These are phyloP conservation scores for Rhombomys opimus DNA, from an alignment of 2,113 vertebrate species.

Conservation along the genomic window DNA sequence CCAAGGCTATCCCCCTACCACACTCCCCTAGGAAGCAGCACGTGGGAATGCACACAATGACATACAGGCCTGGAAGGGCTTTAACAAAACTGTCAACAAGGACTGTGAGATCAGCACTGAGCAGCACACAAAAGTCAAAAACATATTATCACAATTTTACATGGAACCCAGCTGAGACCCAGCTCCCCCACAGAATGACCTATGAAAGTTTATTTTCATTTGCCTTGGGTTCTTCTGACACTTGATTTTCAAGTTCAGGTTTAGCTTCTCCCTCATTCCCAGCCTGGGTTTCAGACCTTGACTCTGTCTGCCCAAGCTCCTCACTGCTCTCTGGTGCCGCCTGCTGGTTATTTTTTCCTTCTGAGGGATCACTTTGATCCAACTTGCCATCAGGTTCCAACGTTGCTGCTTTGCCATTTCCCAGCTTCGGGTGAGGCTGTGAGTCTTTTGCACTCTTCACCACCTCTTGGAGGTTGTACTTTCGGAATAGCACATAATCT, in stretches of 20 bases:
- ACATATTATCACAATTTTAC: constrained; percentile 35
- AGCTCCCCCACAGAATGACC: neutral
- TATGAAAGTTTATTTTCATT: constrained; percentile 68
- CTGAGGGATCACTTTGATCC: constrained; percentile 40
- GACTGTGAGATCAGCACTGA: neutral
- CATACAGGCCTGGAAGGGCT: neutral
- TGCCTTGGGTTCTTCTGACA: constrained; percentile 63
- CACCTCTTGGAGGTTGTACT: constrained; percentile 97
- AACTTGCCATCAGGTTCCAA: constrained; percentile 55
- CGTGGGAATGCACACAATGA: neutral
- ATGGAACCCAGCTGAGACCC: neutral
- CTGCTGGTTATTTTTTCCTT: constrained; percentile 41
- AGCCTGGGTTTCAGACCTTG: constrained; percentile 32
- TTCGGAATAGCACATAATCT: constrained; percentile 94
- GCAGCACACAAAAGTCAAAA: constrained; percentile 30
- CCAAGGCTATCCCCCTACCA: neutral
- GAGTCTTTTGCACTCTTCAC: constrained; percentile 87
- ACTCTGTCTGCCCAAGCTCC: constrained; percentile 53
- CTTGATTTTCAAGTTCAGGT: constrained; percentile 70
- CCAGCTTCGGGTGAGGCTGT: constrained; percentile 48
- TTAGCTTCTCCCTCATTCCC: constrained; percentile 22
- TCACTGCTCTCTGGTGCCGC: constrained; percentile 30
- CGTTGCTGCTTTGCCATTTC: constrained; percentile 66
- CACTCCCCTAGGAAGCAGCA: neutral
- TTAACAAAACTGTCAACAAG: neutral